Base-by-base conservation (phyloP, 2,888 invertebrate genomes). In the Gandaritis pyraliata region DNA sequence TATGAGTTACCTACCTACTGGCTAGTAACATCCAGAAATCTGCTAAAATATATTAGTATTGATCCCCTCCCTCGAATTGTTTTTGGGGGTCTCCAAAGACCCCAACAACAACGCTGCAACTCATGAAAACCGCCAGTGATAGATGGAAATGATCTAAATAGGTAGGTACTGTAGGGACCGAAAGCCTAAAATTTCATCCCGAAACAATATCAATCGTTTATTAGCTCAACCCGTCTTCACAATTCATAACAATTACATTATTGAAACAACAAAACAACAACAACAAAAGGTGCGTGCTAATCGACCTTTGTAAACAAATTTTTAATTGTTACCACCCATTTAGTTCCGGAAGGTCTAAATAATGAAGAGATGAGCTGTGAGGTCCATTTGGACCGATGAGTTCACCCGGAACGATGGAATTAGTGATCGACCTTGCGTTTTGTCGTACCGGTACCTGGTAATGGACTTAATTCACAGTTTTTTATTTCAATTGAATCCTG, bases 321-420 rank as follows among this genome's bases (percentile, higher is more conserved):
- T 74, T 78, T 79, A 79, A 79, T 79, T 74, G 72, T 72, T 74
- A 57, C 69, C 62, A 71, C 70, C 80, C 73, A 74, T 76, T 77
- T 71, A 71, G 61, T 58, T 18, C 70, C 73, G 76, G 78, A 78
- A 69, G 70, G 68, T 69, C 67, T 69, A 68, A 68, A 76, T 74
- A 74, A 68, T 68, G 66, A 64, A 65, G 64, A 66, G 64, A 63
- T 61, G 59, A 58, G 54, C 59, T 61, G 55, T 38, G 64, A 63
- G 58, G 50, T 51, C 23, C 53, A 51, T 58, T 63, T 58, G 55
- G 61, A 59, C 11, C 41, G 46, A 64, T 61, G 57, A 68, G 49
- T 58, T 68, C 58, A 66, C 53, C 51, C 54, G 61, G 57, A 68
- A 70, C 62, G 59, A 54, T 30, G 41, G 50, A 52, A 61, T 60